A percentile compares a stretch with the other conserved stretches of the same genome.
Conservation (phyloP, 92 coral and sea anemone species). For the Zoanthus sociatus region DNA sequence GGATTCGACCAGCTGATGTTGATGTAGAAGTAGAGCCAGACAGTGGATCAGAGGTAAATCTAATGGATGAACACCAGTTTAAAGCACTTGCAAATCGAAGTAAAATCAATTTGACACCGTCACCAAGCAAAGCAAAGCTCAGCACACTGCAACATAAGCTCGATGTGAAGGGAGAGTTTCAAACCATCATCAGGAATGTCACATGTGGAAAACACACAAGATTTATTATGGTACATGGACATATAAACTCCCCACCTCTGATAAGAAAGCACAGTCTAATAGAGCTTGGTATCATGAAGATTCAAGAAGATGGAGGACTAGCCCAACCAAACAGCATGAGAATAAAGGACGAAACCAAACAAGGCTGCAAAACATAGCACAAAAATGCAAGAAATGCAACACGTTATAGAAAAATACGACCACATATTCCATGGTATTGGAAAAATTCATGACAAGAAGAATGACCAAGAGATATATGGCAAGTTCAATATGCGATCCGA, state of each 20-base stretch:
- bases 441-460: constrained; percentile 1
- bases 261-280: too few relatives aligned
- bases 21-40: constrained; percentile 73
- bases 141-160: constrained; percentile 35
- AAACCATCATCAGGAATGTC: constrained; percentile 47
- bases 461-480: neutral
- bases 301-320: too few relatives aligned
- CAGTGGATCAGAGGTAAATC: too few relatives aligned
- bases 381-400: neutral
- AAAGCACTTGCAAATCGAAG: too few relatives aligned
- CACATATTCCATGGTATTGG: too few relatives aligned
- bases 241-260: too few relatives aligned
- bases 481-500: constrained; percentile 59
- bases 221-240: too few relatives aligned
- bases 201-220: too few relatives aligned
- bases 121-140: constrained; percentile 48
- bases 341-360: constrained; percentile 10
- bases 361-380: constrained; percentile 35
- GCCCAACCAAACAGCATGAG: too few relatives aligned
- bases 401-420: neutral
- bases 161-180: constrained; percentile 14
- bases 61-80: too few relatives aligned
- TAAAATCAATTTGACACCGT: too few relatives aligned
- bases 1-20: constrained; percentile 65
- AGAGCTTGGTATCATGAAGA: too few relatives aligned